Evolutionary conservation across 37 sponge, comb jelly and placozoan genomes (phyloP), one percentile per base, ranked within the genome.

Genomic region (Cliona cf. orientalis): DNA sequence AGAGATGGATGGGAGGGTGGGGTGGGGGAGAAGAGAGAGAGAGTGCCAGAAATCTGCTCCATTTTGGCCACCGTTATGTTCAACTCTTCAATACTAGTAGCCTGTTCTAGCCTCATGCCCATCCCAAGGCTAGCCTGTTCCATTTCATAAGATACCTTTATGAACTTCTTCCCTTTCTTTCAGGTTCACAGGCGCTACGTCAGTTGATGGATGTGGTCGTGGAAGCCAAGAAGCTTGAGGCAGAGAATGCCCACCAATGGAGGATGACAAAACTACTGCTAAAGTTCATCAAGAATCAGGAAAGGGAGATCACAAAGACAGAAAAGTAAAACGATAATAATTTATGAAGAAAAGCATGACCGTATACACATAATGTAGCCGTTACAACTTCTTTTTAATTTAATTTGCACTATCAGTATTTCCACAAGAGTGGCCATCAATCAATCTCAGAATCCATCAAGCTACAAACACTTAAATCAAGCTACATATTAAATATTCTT

Each of bases 181-280:
- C 61, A 75, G 76, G 21, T 33, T 71, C 72, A 3, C 46, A 26
- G 3, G 69, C 69, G 11, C 39, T 92, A 41, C 60, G 46, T 39
- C 32, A 76, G 75, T 53, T 88, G 53, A 33, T 92, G 55, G 84
- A 74, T 19, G 66, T 60, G 28, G 85, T 88, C 32, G 66, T 65
- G 31, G 89, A 84, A 26, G 71, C 66, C 12, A 60, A 58, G 75
- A 87, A 84, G 66, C 46, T 84, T 55, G 84, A 83, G 38, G 46
- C 74, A 25, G 93, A 92, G 66, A 71, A 63, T 34, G 69, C 76
- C 5, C 81, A 92, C 71, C 80, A 85, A 19, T 81, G 93, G 81
- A 84, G 56, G 53, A 85, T 88, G 33, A 80, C 78, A n/a, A 92
- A 88, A 69, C 79, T 84, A n/a, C 81, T 87, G 22, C 78, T 83